Percentiles rank a stretch among this genome's conserved stretches.
Conservation (phyloP, 2,888 invertebrate genomes). For the Priapulus caudatus region DNA sequence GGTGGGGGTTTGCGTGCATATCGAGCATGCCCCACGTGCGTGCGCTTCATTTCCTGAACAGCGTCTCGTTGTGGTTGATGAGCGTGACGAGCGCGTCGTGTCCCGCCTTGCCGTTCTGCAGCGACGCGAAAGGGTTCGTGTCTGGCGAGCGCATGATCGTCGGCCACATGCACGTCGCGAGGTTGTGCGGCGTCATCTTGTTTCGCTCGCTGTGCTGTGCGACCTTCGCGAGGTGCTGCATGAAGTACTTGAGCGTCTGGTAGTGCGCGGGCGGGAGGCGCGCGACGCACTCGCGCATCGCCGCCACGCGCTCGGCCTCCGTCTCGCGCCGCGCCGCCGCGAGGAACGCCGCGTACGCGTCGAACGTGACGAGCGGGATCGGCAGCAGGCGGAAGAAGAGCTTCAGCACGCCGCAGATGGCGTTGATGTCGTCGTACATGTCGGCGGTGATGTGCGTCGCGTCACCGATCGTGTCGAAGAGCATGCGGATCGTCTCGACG, state of each 20-base stretch:
- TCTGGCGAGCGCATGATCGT: constrained; percentile 56
- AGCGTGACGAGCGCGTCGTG: constrained; percentile 56
- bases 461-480: constrained; percentile 75
- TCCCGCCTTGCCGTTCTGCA: constrained; percentile 44
- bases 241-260: constrained; percentile 69
- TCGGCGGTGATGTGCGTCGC: constrained; percentile 59
- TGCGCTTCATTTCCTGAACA: constrained; percentile 32
- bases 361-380: constrained; percentile 75
- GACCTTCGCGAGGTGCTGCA: constrained; percentile 77
- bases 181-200: constrained; percentile 83
- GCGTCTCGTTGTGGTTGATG: constrained; percentile 43
- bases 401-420: constrained; percentile 80
- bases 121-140: constrained; percentile 33
- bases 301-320: constrained; percentile 51
- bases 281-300: constrained; percentile 46
- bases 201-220: constrained; percentile 63
- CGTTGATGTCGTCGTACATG: constrained; percentile 73
- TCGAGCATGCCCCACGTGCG: too few relatives aligned
- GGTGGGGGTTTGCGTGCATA: too few relatives aligned
- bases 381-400: constrained; percentile 72
- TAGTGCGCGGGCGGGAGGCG: constrained; percentile 67
- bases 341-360: constrained; percentile 64
- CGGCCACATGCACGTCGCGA: constrained; percentile 86
- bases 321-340: constrained; percentile 44
- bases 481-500: constrained; percentile 75